Evolutionary conservation across 2,113 vertebrate genomes (phyloP).

Genomic region (Nestor notabilis): DNA sequence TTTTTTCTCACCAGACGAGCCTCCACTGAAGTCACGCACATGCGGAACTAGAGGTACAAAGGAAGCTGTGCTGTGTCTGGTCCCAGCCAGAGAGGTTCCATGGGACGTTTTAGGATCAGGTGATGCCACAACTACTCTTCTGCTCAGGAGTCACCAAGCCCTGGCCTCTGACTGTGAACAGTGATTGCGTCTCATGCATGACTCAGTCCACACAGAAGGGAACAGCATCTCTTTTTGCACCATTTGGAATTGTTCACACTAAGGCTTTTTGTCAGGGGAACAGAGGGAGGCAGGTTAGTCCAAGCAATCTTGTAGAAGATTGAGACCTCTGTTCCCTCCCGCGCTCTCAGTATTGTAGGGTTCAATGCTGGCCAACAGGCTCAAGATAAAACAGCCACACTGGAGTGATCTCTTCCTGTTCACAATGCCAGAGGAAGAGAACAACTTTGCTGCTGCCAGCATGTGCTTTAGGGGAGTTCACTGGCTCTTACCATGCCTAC

Average conservation of each 20-base stretch:
- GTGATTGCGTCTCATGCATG: rapidly evolving
- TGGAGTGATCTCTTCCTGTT: background rate
- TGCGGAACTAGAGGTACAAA: background rate
- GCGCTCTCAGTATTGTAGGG: background rate
- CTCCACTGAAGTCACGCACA: background rate
- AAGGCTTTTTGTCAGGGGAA: background rate
- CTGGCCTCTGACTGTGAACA: background rate
- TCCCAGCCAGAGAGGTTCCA: background rate
- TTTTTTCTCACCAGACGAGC: background rate
- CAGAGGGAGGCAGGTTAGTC: background rate
- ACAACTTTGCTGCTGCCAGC: background rate
- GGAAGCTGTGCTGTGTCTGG: background rate
- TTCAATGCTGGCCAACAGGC: background rate
- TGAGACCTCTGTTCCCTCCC: background rate
- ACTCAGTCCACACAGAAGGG: background rate
- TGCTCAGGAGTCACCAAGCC: background rate
- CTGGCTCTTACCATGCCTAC: background rate
- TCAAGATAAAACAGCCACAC: rapidly evolving
- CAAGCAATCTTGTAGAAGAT: background rate
- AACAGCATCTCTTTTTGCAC: background rate
- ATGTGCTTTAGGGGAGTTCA: background rate
- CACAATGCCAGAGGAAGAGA: background rate
- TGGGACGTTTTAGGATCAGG: background rate
- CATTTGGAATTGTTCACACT: background rate
- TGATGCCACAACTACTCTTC: background rate